A percentile compares a stretch with the other conserved stretches of the same genome.
phyloP scores from a whole-genome alignment of 2,797 vertebrate genomes.

The Tapirus indicus region DNA sequence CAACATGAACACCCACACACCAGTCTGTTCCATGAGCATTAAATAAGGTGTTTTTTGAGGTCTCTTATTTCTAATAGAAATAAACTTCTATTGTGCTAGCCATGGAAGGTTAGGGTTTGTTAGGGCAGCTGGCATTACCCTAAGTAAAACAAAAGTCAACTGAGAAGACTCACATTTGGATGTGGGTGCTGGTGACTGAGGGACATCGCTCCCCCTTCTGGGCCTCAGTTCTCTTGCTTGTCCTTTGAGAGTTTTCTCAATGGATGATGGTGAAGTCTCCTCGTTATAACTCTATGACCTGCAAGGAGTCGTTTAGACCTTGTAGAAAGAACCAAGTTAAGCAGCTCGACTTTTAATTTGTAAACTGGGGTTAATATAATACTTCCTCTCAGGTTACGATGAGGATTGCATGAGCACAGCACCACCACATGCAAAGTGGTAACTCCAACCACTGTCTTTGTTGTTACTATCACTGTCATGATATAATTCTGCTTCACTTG shows the following conservation, averaged over 20 bases:
- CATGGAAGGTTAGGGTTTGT: fast-evolving
- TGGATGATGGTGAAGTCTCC: background rate
- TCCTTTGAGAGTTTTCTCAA: background rate
- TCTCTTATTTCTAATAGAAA: background rate
- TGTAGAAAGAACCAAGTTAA: background rate
- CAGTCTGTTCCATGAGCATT: background rate
- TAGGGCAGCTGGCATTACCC: background rate
- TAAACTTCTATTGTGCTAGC: background rate
- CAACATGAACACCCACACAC: background rate
- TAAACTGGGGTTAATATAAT: no score
- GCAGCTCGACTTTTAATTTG: background rate
- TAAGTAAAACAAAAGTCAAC: no score
- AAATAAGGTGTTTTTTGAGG: background rate
- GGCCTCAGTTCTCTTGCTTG: background rate
- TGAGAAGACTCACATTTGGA: background rate
- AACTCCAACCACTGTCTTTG: no score
- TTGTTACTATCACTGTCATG: fast-evolving
- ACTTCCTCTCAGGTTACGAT: background rate
- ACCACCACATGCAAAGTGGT: fast-evolving
- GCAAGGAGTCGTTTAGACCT: background rate
- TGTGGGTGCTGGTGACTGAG: background rate
- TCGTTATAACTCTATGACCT: background rate
- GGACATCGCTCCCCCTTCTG: fast-evolving
- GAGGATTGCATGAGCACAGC: background rate
- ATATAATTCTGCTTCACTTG: background rate